These are phyloP conservation scores for Euwallacea fornicatus DNA, from an alignment of 1,140 invertebrate genomes.

Conservation along the genomic window DNA sequence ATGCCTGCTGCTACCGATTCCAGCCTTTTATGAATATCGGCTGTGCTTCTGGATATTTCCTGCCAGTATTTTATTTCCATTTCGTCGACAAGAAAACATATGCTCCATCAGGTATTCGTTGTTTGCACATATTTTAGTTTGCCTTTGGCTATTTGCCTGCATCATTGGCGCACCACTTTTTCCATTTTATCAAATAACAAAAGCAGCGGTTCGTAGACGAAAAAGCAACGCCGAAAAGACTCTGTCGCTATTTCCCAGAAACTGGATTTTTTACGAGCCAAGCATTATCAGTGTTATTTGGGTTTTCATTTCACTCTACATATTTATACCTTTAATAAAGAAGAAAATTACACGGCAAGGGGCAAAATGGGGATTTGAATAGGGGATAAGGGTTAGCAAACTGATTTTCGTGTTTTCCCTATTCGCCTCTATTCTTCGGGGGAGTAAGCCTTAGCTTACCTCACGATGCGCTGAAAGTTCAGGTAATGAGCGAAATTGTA, in stretches of 20 bases:
- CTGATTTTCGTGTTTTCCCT: constrained; percentile 11
- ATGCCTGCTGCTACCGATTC: background rate
- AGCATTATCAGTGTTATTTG: constrained; percentile 45
- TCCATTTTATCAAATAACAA: too few species aligned
- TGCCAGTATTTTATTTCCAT: constrained; percentile 3
- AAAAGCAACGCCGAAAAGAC: too few species aligned
- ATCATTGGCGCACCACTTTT: too few species aligned
- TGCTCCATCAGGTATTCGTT: constrained; percentile 2
- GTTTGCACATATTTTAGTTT: constrained; percentile 5
- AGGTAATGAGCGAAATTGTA: too few species aligned
- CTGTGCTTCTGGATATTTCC: constrained; percentile 2
- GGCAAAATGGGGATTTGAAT: constrained; percentile 32
- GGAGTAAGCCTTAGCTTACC: too few species aligned
- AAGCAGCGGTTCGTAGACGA: too few species aligned
- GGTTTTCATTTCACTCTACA: constrained; percentile 45
- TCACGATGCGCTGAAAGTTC: too few species aligned
- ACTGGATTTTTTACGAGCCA: constrained; percentile 33
- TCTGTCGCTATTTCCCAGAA: constrained; percentile 12
- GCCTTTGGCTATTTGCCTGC: background rate
- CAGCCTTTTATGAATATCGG: constrained; percentile 2
- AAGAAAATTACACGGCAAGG: constrained; percentile 41
- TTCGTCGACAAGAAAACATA: background rate
- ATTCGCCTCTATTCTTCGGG: too few species aligned
- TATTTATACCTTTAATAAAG: constrained; percentile 48
- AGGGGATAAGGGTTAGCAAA: constrained; percentile 9